Evolutionary conservation across 2,113 vertebrate genomes (phyloP), one percentile per base, ranked within the genome.

Genomic region (Catharus minimus): DNA sequence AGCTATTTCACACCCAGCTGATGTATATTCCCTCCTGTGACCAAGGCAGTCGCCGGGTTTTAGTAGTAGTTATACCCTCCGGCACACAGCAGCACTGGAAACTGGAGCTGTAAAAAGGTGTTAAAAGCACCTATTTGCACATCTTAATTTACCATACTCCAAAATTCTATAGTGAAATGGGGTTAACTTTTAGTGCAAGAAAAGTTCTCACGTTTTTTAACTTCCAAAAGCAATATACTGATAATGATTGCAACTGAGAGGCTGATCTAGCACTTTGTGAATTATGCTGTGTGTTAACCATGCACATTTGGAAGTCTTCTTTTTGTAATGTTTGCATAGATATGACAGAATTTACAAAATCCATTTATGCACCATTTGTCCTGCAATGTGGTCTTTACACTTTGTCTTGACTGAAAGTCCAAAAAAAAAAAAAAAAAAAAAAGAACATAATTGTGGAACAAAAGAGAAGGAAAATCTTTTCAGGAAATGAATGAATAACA

Each of bases 381-480:
- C 79, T 88, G 39, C 27, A 60, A 50, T 56, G 64, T 62, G 52
- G 30, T 67, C 82, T 77, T 66, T 66, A 79, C 30, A 74, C 21
- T 36, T 76, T 79, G 39, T 87, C 75, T 84, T 91, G 75, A 91
- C 39, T 89, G 91, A 71, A 68, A 88, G 46, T 21, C 89, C 0
- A 68, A 86, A 80, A 52, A n/a, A 61, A 1, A 91, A 91, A 36
- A 36, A 52, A n/a, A 61, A 1, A 91, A 91, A 36, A 36, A 36
- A 82, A 1, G 7, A 19, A 33, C 26, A 56, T 65, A 12, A 24
- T 10, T 64, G 23, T 39, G 32, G 61, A 79, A 82, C 16, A 86
- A 92, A 85, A 80, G 32, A 84, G 38, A 67, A 82, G 11, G 39
- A 67, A 91, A 93, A 82, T 72, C 53, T 82, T 93, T 75, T 73